Conservation (phyloP, 2,888 invertebrate species). For the Odontocolon sp. region DNA sequence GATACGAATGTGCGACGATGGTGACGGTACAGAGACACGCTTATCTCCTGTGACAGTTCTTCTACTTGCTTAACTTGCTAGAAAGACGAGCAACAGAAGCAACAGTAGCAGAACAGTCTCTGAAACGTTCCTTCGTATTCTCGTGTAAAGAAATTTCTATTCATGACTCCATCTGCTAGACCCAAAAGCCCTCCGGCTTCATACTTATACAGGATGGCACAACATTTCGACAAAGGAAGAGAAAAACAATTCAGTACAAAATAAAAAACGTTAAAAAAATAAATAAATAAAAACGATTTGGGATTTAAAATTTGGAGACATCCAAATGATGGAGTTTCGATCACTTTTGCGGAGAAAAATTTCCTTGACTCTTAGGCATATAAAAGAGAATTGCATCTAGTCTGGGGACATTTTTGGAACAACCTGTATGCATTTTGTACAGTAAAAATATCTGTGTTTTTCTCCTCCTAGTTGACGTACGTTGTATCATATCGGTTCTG, state of each 20-base stretch:
- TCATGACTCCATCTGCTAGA: constrained; percentile 61
- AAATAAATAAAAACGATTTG: too few relatives aligned
- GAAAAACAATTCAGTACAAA: too few relatives aligned
- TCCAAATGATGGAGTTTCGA: too few relatives aligned
- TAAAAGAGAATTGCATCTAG: too few relatives aligned
- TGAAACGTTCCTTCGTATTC: constrained; percentile 40
- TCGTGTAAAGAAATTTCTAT: constrained; percentile 64
- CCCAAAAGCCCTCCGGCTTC: constrained; percentile 6
- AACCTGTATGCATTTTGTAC: too few relatives aligned
- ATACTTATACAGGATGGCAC: too few relatives aligned
- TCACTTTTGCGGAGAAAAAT: too few relatives aligned
- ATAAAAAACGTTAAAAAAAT: too few relatives aligned
- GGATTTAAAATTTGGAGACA: too few relatives aligned
- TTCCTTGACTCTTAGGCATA: too few relatives aligned
- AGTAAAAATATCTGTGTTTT: constrained; percentile 15
- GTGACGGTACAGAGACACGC: constrained; percentile 20
- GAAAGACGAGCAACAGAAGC: neutral
- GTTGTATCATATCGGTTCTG: constrained; percentile 28
- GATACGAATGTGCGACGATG: constrained; percentile 7
- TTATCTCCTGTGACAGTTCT: constrained; percentile 37
- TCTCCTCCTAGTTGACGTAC: constrained; percentile 12
- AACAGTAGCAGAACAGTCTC: constrained; percentile 22
- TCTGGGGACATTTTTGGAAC: too few relatives aligned
- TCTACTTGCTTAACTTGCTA: constrained; percentile 9
- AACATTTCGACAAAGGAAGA: too few relatives aligned